Evolutionary conservation across 1,140 invertebrate species (phyloP).

Genomic region (Choristoneura fumiferana): DNA sequence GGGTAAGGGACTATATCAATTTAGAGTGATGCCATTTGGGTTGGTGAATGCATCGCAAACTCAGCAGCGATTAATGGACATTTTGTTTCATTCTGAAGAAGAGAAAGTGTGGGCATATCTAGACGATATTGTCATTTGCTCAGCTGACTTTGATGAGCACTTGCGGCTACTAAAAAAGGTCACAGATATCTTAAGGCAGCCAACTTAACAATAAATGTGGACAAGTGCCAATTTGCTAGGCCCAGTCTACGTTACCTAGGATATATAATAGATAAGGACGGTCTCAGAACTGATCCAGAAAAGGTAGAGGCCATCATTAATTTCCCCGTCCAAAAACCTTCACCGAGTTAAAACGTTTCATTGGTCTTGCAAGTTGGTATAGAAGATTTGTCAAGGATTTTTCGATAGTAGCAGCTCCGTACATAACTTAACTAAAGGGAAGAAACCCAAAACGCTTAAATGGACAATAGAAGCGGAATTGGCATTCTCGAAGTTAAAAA

Average conservation of each 20-base stretch:
- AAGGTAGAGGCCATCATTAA: too few species aligned
- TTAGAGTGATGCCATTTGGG: not conserved
- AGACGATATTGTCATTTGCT: not conserved
- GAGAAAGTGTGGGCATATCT: not conserved
- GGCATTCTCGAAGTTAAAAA: too few species aligned
- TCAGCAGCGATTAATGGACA: not conserved
- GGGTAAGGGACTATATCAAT: too few species aligned
- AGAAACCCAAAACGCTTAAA: too few species aligned
- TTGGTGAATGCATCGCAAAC: not conserved
- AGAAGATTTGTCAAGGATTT: too few species aligned
- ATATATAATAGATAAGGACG: not conserved
- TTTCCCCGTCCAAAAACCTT: too few species aligned
- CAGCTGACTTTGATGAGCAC: not conserved
- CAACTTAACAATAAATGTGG: not conserved
- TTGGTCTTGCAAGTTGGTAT: too few species aligned
- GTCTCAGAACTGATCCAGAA: not conserved
- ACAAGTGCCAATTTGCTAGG: not conserved
- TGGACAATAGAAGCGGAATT: too few species aligned
- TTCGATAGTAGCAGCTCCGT: too few species aligned
- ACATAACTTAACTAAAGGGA: too few species aligned
- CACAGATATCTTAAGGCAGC: not conserved
- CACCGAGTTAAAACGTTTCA: too few species aligned
- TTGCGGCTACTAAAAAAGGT: not conserved
- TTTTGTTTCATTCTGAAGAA: not conserved
- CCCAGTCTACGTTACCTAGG: not conserved